Evolutionary conservation across 2,797 vertebrate genomes (phyloP), one percentile per base, ranked within the genome.

Genomic region (Chaenodraco wilsoni): DNA sequence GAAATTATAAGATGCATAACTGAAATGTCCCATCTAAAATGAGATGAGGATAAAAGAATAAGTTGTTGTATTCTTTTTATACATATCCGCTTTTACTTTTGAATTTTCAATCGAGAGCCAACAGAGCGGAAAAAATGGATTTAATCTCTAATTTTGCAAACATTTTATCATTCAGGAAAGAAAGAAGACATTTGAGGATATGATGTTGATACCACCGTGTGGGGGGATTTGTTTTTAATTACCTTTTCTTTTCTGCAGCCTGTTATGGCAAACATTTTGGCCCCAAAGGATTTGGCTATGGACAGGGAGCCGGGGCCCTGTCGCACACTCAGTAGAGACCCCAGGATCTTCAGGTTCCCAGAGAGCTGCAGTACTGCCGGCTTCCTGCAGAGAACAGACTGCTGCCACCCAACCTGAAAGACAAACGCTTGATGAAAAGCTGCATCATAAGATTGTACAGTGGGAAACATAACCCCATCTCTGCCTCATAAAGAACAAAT

Each of bases 261-360:
- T 99, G 98, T 82, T 99, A 99, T 0, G 96, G 96, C 2, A 98
- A 98, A 94, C 95, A 95, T 86, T 99, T 98, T 73, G 98, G 98
- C 55, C 98, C 98, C 43, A 99, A 98, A 69, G 98, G 97, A 70
- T 98, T 97, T 84, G 98, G 98, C 10, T 99, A 95, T 0, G 98
- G 98, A 44, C 92, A 95, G 50, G 98, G 98, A 43, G 97, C 97
- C 0, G 98, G 98, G 0, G 96, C 97, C 14, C 94, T 99, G 0
- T 91, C 96, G 27, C 95, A 98, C 0, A 96, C 96, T 45, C 95
- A 97, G 76, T 93, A 87, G 65, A 64, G 45, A 13, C 55, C 50
- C 8, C 37, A 4, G 27, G 10, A 0, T 45, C 33, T 5, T 3
- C 10, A 14, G 9, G 0, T 16, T 17, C 69, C 45, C 17, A 49